A percentile compares a stretch with the other conserved stretches of the same genome.
Conservation (phyloP, 2,888 invertebrate species). For the Copidosoma aretas region DNA sequence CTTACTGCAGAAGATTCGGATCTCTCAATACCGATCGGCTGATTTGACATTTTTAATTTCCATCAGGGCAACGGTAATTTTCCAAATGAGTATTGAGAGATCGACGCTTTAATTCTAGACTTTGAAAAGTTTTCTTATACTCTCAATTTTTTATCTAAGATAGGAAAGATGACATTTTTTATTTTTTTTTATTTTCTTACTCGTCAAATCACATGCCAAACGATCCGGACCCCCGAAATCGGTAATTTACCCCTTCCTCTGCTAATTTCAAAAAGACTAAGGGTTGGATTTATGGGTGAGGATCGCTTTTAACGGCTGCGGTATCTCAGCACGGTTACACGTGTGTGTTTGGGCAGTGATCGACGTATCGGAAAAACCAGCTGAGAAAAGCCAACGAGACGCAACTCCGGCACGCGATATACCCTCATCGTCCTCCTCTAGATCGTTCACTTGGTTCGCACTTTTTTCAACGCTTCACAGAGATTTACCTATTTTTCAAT, state of each 20-base stretch:
- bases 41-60: too few species aligned
- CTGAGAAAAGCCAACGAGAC: conserved; percentile 10
- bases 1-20: background rate
- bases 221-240: conserved; percentile 17
- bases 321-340: background rate
- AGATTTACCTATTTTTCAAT: too few species aligned
- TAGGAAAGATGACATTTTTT: conserved; percentile 17
- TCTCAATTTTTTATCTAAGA: background rate
- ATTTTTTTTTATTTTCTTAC: background rate
- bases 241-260: background rate
- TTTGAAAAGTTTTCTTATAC: too few species aligned
- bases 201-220: conserved; percentile 23
- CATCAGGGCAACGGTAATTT: too few species aligned
- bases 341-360: conserved; percentile 32
- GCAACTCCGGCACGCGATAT: too few species aligned
- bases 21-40: background rate
- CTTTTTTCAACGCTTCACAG: too few species aligned
- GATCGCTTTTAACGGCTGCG: conserved; percentile 14
- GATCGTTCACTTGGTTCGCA: too few species aligned
- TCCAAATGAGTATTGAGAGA: too few species aligned
- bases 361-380: conserved; percentile 30
- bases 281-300: conserved; percentile 22
- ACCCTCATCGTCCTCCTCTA: too few species aligned
- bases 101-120: too few species aligned
- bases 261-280: background rate